These are phyloP conservation scores for Tiphia femorata DNA, from an alignment of 2,888 invertebrate species.

Conservation along the genomic window DNA sequence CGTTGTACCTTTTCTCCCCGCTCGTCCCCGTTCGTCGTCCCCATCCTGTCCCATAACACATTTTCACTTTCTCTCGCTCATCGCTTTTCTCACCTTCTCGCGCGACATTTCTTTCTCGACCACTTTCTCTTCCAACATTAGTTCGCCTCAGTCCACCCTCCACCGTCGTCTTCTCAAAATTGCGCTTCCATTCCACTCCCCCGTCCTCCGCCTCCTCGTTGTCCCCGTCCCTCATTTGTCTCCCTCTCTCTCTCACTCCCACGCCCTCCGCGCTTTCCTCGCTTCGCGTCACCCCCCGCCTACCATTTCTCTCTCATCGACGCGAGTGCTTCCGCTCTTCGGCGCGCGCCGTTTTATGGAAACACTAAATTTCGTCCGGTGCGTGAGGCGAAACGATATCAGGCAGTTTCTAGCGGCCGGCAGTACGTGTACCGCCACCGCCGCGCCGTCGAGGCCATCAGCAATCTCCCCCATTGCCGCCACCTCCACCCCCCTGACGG, in stretches of 20 bases:
- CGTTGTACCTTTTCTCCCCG: constrained; percentile 8
- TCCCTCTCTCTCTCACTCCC: neutral
- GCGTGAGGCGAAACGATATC: constrained; percentile 31
- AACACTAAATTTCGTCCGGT: constrained; percentile 34
- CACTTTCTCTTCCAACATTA: neutral
- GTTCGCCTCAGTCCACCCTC: neutral
- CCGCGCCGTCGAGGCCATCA: constrained; percentile 3
- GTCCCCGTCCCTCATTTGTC: no score
- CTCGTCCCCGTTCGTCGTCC: no score
- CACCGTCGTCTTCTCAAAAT: neutral
- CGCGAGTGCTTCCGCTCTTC: neutral
- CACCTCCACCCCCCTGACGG: neutral
- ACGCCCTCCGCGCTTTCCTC: neutral
- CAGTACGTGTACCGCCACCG: constrained; percentile 5
- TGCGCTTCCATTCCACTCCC: neutral
- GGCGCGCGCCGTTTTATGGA: constrained; percentile 32
- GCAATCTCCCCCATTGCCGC: neutral
- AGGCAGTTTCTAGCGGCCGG: neutral
- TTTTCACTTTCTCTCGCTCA: constrained; percentile 5
- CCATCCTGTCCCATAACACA: no score
- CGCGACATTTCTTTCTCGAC: no score
- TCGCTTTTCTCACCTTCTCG: no score
- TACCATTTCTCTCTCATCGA: constrained; percentile 5
- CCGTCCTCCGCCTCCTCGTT: neutral
- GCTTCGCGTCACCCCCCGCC: neutral